Percentiles rank a stretch among this genome's conserved stretches.
Conservation (phyloP, 2,888 invertebrate species). For the Argynnis bischoffii region DNA sequence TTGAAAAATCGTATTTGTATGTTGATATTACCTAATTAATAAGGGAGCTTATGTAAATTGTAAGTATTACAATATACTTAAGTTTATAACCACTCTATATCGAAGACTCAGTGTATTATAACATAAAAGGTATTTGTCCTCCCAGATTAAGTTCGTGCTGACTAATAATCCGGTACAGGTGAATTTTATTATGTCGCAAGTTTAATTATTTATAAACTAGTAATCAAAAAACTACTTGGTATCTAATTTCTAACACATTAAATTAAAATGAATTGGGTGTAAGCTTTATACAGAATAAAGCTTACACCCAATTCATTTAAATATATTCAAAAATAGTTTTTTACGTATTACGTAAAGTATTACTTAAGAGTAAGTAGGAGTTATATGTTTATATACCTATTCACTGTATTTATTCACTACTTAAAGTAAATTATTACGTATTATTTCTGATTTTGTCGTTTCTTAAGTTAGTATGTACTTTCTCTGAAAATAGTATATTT, state of each 20-base stretch:
- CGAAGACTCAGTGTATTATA: constrained; percentile 11
- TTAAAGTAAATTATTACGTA: too few relatives aligned
- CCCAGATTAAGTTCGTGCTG: constrained; percentile 25
- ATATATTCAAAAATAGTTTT: not conserved
- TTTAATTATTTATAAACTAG: constrained; percentile 12
- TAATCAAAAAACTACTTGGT: constrained; percentile 7
- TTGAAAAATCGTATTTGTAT: too few relatives aligned
- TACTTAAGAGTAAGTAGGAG: not conserved
- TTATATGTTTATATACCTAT: not conserved
- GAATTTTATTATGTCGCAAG: constrained; percentile 17
- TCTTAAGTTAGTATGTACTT: too few relatives aligned
- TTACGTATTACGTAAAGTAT: not conserved
- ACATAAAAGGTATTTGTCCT: constrained; percentile 25
- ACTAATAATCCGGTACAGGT: constrained; percentile 28
- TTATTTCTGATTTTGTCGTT: too few relatives aligned
- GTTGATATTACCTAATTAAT: not conserved
- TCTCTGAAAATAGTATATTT: too few relatives aligned
- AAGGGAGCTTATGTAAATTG: too few relatives aligned
- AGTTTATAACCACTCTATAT: not conserved
- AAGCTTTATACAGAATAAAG: too few relatives aligned
- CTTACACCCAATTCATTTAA: too few relatives aligned
- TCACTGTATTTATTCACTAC: not conserved
- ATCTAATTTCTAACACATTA: not conserved
- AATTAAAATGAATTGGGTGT: not conserved
- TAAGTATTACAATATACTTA: not conserved